phyloP scores from a whole-genome alignment of 2,113 vertebrate species.

The Brachyhypopomus gauderio region DNA sequence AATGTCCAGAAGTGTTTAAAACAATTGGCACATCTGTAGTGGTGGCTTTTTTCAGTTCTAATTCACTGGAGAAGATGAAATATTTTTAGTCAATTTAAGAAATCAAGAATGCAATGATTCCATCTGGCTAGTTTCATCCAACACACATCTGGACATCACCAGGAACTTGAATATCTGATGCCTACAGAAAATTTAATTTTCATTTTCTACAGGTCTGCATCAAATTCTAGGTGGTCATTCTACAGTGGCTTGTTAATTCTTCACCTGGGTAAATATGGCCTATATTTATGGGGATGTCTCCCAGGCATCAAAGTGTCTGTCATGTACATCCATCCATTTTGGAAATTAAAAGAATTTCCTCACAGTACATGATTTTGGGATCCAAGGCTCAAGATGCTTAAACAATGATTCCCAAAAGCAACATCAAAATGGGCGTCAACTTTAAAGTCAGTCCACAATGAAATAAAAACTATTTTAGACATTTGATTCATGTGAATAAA shows the following conservation, averaged over 20 bases:
- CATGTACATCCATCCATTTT: constrained; percentile 5
- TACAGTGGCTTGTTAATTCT: background rate
- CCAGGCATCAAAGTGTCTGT: background rate
- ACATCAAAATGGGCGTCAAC: background rate
- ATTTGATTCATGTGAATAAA: constrained; percentile 5
- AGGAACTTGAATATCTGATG: background rate
- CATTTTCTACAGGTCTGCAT: background rate
- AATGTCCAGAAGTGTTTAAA: background rate
- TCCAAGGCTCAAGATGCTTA: background rate
- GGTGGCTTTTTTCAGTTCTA: background rate
- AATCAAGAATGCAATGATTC: constrained; percentile 21
- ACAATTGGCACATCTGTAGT: constrained; percentile 28
- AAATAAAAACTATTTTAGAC: background rate
- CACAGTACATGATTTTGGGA: background rate
- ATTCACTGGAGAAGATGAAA: background rate
- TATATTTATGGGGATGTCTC: background rate
- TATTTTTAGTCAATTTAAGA: constrained; percentile 4
- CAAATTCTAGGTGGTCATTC: background rate
- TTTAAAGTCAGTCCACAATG: background rate
- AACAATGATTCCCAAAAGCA: background rate
- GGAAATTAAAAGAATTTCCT: background rate
- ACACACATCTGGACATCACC: background rate
- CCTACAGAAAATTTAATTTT: background rate
- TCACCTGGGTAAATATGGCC: background rate
- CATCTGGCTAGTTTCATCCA: background rate